Evolutionary conservation across 2,113 vertebrate genomes (phyloP).

Genomic region (Ptychochromis oligacanthus): DNA sequence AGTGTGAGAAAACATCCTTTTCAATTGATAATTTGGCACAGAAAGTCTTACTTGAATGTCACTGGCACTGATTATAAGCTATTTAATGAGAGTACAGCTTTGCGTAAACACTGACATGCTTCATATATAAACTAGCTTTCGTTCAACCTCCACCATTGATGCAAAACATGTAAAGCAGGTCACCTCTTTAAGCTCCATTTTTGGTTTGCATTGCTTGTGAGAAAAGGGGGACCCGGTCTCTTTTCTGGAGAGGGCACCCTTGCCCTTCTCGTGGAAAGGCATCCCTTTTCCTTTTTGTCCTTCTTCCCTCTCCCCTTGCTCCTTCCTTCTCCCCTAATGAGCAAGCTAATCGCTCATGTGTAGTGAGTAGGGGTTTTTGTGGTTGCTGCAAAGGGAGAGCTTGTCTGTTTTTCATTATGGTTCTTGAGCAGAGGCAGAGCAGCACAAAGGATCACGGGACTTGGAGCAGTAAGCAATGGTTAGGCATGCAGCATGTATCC

Average conservation of each 20-base stretch:
- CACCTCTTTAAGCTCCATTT: constrained; percentile 15
- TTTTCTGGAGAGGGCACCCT: constrained; percentile 43
- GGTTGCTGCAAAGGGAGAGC: constrained; percentile 63
- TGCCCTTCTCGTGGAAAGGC: constrained; percentile 49
- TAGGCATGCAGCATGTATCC: constrained; percentile 32
- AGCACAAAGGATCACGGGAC: constrained; percentile 68
- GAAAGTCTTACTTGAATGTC: constrained; percentile 22
- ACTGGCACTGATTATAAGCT: constrained; percentile 29
- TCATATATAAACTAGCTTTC: constrained; percentile 13
- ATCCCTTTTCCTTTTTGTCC: constrained; percentile 30
- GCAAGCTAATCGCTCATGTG: constrained; percentile 72
- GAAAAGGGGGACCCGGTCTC: constrained; percentile 11
- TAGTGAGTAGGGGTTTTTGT: constrained; percentile 63
- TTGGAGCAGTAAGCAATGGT: constrained; percentile 35
- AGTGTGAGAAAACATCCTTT: constrained; percentile 24
- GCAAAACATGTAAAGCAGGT: constrained; percentile 33
- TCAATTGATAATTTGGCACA: background rate
- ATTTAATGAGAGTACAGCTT: constrained; percentile 11
- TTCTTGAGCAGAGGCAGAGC: constrained; percentile 46
- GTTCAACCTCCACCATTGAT: background rate
- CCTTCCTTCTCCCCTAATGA: constrained; percentile 71
- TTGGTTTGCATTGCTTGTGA: constrained; percentile 23
- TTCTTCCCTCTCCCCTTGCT: constrained; percentile 31
- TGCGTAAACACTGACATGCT: constrained; percentile 22
- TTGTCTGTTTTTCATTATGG: constrained; percentile 74